Evolutionary conservation across 2,113 vertebrate genomes (phyloP).

Genomic region (Anguilla japonica): DNA sequence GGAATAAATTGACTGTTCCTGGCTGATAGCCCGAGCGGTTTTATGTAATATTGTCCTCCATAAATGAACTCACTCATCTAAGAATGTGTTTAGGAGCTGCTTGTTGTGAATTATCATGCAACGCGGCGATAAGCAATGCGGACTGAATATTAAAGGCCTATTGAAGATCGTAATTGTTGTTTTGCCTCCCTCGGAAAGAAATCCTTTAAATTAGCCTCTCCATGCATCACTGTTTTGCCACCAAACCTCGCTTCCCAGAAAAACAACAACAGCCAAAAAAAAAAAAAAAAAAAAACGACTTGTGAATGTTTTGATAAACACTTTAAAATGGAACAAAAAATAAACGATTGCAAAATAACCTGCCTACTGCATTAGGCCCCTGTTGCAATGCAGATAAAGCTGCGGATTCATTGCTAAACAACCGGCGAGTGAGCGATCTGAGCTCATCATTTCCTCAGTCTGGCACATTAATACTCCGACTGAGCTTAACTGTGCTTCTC

Average conservation of each 20-base stretch:
- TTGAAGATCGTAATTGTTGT: slow-evolving; percentile 38
- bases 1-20: slow-evolving; percentile 19
- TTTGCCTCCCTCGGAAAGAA: slow-evolving; percentile 30
- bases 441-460: neutral
- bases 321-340: slow-evolving; percentile 14
- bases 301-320: slow-evolving; percentile 24
- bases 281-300: slow-evolving; percentile 6
- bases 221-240: slow-evolving; percentile 21
- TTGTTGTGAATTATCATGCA: slow-evolving; percentile 35
- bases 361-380: slow-evolving; percentile 1
- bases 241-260: slow-evolving; percentile 25
- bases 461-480: slow-evolving; percentile 9
- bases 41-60: slow-evolving; percentile 18
- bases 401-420: neutral
- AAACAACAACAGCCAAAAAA: neutral
- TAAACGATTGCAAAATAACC: neutral
- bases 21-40: neutral
- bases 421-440: neutral
- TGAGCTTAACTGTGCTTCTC: slow-evolving; percentile 11
- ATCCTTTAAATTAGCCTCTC: slow-evolving; percentile 26
- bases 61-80: slow-evolving; percentile 22
- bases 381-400: slow-evolving; percentile 30
- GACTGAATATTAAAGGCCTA: slow-evolving; percentile 31
- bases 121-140: slow-evolving; percentile 29
- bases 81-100: slow-evolving; percentile 27